Evolutionary conservation across 2,113 vertebrate species (phyloP), one percentile per base, ranked within the genome.

Genomic region (Ammodytes marinus): DNA sequence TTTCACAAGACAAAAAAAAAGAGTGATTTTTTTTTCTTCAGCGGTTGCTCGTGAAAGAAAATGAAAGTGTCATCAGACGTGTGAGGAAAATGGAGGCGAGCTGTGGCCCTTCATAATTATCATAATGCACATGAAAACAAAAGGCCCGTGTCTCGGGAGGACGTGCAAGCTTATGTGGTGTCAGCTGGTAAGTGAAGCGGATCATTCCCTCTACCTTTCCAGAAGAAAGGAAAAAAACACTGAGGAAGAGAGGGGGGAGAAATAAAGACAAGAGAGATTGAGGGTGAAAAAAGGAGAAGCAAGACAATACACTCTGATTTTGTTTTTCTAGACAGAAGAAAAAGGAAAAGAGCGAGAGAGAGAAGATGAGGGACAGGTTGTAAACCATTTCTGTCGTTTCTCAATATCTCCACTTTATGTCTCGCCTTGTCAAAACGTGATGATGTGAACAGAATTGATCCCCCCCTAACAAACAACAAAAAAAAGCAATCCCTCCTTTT

Each of bases 361-460:
- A 66, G 71, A 64, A 81, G 89, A 91, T 91, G 89, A 93, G 91
- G 88, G 88, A 90, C 90, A 80, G 88, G 72, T 85, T 90, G 90
- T 89, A 89, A 93, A 92, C 82, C 84, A 70, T 86, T 93, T 86
- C 87, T 93, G 93, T 93, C 92, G 69, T 92, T 93, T 89, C 89
- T 93, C 92, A 91, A 94, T 93, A 93, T 93, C 93, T 92, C 91
- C 91, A 91, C 91, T 93, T 92, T 91, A 92, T 93, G 91, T 90
- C 86, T 91, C 86, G 91, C 91, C 91, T 92, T 94, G 93, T 93
- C 93, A 94, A 90, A 91, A 93, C 86, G 90, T 90, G 91, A 93
- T 92, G 91, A 94, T 93, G 93, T 92, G 91, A 92, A 92, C 87
- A 92, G 91, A 94, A 93, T 93, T 93, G 91, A 94, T 93, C 27